Percentiles rank a stretch among this genome's conserved stretches.
These are phyloP conservation scores for Odocoileus virginianus DNA, from an alignment of 2,113 vertebrate genomes.

Conservation along the genomic window DNA sequence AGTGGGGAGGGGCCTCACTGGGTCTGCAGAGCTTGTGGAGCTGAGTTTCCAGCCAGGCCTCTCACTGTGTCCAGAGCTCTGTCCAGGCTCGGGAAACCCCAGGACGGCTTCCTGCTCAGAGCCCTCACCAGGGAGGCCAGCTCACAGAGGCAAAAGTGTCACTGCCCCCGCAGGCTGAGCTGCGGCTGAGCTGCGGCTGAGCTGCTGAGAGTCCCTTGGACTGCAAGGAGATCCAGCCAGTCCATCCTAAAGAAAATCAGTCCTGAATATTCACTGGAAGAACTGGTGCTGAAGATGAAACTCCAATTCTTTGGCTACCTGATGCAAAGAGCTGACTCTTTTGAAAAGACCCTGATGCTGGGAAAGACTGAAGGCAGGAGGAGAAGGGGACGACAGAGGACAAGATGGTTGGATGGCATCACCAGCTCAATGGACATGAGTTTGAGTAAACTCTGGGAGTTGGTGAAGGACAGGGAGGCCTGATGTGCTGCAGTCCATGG, in stretches of 20 bases:
- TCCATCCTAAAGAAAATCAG: background rate
- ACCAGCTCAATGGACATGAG: background rate
- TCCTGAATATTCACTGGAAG: background rate
- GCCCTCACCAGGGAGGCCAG: background rate
- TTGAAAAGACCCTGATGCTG: background rate
- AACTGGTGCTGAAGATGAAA: background rate
- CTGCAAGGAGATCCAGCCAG: background rate
- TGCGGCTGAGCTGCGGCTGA: background rate
- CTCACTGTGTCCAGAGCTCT: background rate
- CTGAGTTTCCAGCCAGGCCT: background rate
- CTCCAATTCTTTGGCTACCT: background rate
- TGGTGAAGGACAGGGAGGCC: background rate
- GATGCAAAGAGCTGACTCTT: background rate
- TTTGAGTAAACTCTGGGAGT: background rate
- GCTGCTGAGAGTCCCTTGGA: background rate
- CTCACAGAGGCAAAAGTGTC: background rate
- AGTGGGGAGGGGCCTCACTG: rapidly evolving
- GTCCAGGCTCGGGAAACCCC: background rate
- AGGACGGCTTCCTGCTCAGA: background rate
- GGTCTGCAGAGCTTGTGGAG: too few species aligned
- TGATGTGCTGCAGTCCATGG: background rate
- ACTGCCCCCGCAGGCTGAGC: background rate
- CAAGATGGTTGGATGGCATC: background rate
- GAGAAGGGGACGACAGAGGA: background rate
- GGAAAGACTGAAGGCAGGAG: background rate